Conservation (phyloP, 2,888 invertebrate genomes). For the Melipona bicolor region DNA sequence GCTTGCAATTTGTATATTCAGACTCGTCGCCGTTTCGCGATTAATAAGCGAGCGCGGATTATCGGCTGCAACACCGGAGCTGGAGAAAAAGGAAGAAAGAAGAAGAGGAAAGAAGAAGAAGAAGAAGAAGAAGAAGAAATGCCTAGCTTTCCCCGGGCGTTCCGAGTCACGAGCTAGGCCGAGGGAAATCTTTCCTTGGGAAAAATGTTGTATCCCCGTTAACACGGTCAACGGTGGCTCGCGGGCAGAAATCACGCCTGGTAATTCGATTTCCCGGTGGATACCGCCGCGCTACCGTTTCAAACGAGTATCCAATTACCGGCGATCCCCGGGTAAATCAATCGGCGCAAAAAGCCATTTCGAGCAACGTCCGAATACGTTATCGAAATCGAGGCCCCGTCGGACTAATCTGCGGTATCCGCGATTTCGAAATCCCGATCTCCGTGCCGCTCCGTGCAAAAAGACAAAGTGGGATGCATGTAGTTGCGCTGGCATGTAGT, state of each 20-base stretch:
- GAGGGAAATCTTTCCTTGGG: not conserved
- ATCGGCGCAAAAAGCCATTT: constrained; percentile 12
- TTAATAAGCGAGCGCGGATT: constrained; percentile 21
- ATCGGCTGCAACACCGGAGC: not conserved
- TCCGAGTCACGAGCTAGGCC: not conserved
- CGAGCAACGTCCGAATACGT: constrained; percentile 26
- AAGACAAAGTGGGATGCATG: not conserved
- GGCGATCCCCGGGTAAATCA: constrained; percentile 11
- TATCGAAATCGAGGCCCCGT: constrained; percentile 28
- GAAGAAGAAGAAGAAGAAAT: not conserved
- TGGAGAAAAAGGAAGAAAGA: too few species aligned
- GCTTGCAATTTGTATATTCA: constrained; percentile 16
- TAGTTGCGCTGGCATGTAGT: too few species aligned
- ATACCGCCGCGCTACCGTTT: not conserved
- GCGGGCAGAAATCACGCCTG: not conserved
- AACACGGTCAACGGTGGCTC: not conserved
- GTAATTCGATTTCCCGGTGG: constrained; percentile 1
- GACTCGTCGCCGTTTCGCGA: constrained; percentile 20
- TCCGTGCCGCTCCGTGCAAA: not conserved
- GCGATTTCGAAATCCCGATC: constrained; percentile 61
- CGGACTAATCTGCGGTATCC: constrained; percentile 55
- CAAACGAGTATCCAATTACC: constrained; percentile 31
- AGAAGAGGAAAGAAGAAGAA: not conserved
- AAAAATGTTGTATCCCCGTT: not conserved
- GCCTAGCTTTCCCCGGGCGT: constrained; percentile 23